Evolutionary conservation across 2,113 vertebrate genomes (phyloP), one percentile per base, ranked within the genome.

Genomic region (Brachypodius melanocephalos): DNA sequence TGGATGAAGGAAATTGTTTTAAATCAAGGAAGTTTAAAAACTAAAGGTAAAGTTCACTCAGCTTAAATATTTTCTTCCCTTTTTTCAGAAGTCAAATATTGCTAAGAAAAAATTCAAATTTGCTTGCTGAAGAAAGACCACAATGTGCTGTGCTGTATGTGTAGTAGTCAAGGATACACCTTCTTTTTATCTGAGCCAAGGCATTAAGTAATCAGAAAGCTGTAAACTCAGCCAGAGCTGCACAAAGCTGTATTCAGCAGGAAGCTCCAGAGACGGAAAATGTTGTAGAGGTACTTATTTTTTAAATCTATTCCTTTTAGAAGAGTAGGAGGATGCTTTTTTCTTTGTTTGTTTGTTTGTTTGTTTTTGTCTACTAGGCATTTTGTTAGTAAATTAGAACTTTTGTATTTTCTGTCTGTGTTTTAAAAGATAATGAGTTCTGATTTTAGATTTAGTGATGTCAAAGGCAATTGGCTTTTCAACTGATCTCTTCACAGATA

Each of bases 231-330:
- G 38, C 25, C 80, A 65, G 51, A 81, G 13, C 4, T 72, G 14
- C 58, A 57, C 48, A 46, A 85, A 81, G 62, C 69, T 65, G 24
- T 48, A 40, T 45, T 28, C 69, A 32, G 40, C 5, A 76, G 42
- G 32, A 82, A 74, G 52, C 57, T 91, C 24, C 73, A 61, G 73
- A 61, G n/a, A 31, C 40, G 67, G 69, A 87, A 58, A 58, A 48
- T 12, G 4, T 24, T 74, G n/a, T 90, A 95, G n/a, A 97, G 96
- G 95, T 97, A 96, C 9, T 58, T 63, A 5, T 57, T 63, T 26
- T 38, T 15, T 26, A 9, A 22, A 54, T 21, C n/a, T 54, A 5
- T 49, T 87, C 36, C 22, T 89, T 42, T 78, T 75, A 43, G 31
- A 87, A 75, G 58, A 43, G 40, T 76, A 22, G 4, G 29, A 22